Base-by-base conservation (phyloP, 2,888 invertebrate species). In the Dicyrtoma fusca region DNA sequence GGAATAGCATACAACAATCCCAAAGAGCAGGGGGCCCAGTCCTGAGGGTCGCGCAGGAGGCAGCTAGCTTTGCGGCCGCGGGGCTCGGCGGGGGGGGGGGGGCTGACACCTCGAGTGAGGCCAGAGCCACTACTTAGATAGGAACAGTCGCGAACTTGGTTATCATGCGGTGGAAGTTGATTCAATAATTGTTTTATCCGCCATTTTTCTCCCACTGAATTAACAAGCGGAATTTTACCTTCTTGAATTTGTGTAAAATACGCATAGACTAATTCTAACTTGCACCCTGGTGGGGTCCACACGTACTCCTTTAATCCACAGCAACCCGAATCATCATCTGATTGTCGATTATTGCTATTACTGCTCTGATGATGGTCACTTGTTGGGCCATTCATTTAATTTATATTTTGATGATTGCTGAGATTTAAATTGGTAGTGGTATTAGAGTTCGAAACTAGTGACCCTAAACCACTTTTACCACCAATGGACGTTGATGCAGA, bases 151-250 rank as follows among this genome's bases (percentile, higher is more conserved):
- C 80, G 65, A 17, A 79, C 81, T 81, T 88, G 87, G 76, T 96
- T 97, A 87, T 98, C 98, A 86, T 98, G 97, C 14, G 97, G 97
- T 59, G 98, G 98, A 80, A 98, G 88, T 85, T 98, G 98, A 82
- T 95, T 94, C 81, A 97, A 88, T 80, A 98, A 88, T 85, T 98
- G 97, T 82, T 93, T 90, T 74, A 97, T 92, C 74, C 97, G 88
- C 86, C 97, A 95, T 82, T 96, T 88, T 85, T 97, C 96, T 8
- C 96, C 96, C 19, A 92, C 91, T 82, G 95, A 95, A 86, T 96
- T 97, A 82, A 97, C 93, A 86, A 96, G 97, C 77, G 97, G 98
- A 79, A 98, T 94, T 86, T 97, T 96, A 86, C 97, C 96, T 85
- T 97, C 97, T 25, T 97, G 95, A 77, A 98, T 88, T 79, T 92